phyloP scores from a whole-genome alignment of 2,888 invertebrate species.

The Drosophila flavopinicola region DNA sequence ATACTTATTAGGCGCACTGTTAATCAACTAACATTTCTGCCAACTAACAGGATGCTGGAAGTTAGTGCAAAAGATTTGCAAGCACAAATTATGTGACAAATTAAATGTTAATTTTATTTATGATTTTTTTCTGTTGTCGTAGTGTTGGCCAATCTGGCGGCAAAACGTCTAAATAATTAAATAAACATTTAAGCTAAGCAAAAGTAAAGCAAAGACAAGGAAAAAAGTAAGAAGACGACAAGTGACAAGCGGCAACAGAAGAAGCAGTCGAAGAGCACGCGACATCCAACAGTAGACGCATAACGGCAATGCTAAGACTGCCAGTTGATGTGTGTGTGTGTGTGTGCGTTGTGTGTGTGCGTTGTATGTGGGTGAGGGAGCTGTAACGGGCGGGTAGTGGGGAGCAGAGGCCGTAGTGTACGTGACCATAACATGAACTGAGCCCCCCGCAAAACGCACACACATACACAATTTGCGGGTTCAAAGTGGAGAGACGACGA shows the following conservation, averaged over 20 bases:
- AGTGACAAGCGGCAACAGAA: slow-evolving; percentile 19
- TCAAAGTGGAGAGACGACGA: slow-evolving; percentile 60
- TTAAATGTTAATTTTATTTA: slow-evolving; percentile 49
- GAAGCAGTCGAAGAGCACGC: slow-evolving; percentile 31
- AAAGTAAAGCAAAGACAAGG: slow-evolving; percentile 46
- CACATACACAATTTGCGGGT: slow-evolving; percentile 59
- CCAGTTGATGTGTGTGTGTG: slow-evolving; percentile 38
- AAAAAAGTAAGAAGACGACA: slow-evolving; percentile 45
- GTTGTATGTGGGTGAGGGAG: slow-evolving; percentile 3
- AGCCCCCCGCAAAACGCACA: slow-evolving; percentile 40
- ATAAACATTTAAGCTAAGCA: slow-evolving; percentile 73
- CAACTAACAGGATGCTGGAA: slow-evolving; percentile 19
- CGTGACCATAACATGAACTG: slow-evolving; percentile 80
- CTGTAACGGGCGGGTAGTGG: background rate
- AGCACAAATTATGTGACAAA: slow-evolving; percentile 51
- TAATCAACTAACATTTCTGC: background rate
- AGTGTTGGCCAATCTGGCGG: slow-evolving; percentile 48
- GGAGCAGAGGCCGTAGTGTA: slow-evolving; percentile 45
- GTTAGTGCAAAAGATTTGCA: slow-evolving; percentile 31
- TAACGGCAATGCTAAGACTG: slow-evolving; percentile 52
- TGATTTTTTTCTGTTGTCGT: slow-evolving; percentile 13
- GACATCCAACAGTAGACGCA: slow-evolving; percentile 65
- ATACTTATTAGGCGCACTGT: background rate
- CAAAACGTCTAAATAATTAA: slow-evolving; percentile 77
- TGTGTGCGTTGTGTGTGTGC: too few species aligned